Evolutionary conservation across 2,888 invertebrate species (phyloP), one percentile per base, ranked within the genome.

Genomic region (Drosophila tripunctata): DNA sequence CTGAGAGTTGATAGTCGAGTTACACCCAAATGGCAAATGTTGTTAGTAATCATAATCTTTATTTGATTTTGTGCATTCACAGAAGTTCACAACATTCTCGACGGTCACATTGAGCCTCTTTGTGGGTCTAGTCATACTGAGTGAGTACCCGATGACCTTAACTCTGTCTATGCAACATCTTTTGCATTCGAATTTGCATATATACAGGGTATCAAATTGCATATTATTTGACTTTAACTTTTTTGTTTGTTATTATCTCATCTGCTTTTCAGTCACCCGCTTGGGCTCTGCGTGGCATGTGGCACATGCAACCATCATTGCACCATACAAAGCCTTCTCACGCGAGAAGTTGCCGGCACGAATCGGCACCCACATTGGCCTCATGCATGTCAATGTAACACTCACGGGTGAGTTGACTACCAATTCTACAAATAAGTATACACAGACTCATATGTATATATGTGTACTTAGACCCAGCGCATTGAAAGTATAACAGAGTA

Each of bases 271-370:
- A 97, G 97, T 97, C 88, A 95, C 97, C 85, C 95, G 96, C 90
- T 94, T 95, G 92, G 97, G 98, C 52, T 97, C 98, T 41, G 95
- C 95, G 88, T 98, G 98, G 98, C 98, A 98, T 92, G 96, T 97
- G 88, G 96, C 97, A 31, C 93, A 93, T 73, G 95, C 96, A 17
- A 94, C 95, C 33, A 95, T 98, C 82, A 93, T 95, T 83, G 96
- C 97, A 82, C 95, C 96, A 58, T 98, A 98, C 93, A 94, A 96
- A 88, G 97, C 98, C 77, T 98, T 97, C 93, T 97, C 97, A 75
- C 93, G 95, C 77, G 97, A 98, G 91, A 95, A 96, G 89, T 93
- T 99, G 74, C 94, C 95, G 87, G 98, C 97, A 84, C 94, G 96
- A 92, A 94, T 99, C 76, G 98, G 98, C 31, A 96, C 98, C 62